Evolutionary conservation across 2,113 vertebrate species (phyloP), one percentile per base, ranked within the genome.

Genomic region (Vombatus ursinus): DNA sequence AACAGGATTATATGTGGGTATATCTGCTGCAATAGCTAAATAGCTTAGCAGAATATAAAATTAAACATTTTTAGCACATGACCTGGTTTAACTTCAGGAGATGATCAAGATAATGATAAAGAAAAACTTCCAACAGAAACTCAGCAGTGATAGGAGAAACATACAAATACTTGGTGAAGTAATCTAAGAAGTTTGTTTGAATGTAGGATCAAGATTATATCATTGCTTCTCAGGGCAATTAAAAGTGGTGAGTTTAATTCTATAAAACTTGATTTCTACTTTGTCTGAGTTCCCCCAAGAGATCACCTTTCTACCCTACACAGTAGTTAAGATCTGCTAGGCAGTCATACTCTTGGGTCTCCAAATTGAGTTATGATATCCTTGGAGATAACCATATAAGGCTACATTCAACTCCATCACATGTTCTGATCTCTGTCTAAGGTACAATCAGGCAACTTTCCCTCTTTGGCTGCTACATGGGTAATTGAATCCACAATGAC

Each of bases 51-150:
- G 37, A 97, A 44, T 2, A 94, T 89, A 12, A 95, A 77, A 97
- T 98, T 97, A 97, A 97, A 96, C 91, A 98, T 94, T 90, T 92
- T 89, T 93, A 95, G 89, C 12, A 96, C 90, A 92, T 61, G 95
- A 31, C 51, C 96, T n/a, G 3, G 57, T 50, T 97, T 96, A 53
- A 84, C 49, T 94, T 84, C 48, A 94, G 48, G 90, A 89, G 25
- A 93, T 92, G 37, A 97, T 49, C 24, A 96, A 97, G 31, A 92
- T 91, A 98, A 95, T 92, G 92, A 61, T 23, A 77, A 89, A 97
- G 5, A 91, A 49, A 94, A 92, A 49, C 6, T 24, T 61, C 37
- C 11, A 84, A 52, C 22, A 0, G 28, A 50, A 77, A 89, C 10
- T 77, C 54, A 93, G 49, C n/a, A 68, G 11, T 50, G 3, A 28